Evolutionary conservation across 92 coral and sea anemone genomes (phyloP), one percentile per base, ranked within the genome.

Genomic region (Siderastrea siderea): DNA sequence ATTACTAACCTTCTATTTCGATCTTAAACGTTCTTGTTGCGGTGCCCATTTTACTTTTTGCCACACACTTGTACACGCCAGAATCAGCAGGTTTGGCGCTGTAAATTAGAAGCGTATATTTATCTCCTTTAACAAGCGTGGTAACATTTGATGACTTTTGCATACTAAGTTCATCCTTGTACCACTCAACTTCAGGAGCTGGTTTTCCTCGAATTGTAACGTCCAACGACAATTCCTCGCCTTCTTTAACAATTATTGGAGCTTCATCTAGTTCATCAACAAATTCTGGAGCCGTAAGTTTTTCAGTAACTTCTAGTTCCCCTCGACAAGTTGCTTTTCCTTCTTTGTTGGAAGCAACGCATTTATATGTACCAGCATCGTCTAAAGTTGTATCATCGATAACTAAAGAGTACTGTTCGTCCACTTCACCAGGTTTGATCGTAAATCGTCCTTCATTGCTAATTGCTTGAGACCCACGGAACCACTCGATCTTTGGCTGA

Each of bases 331-430:
- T 93, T 55, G 95, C 90, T 78, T 93, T 92, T 67, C 99, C 99
- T 47, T 93, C 98, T 53, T 91, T 94, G 88, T 94, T 98, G 38
- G 94, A 89, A 46, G 98, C 96, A 68, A 96, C 96, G 61, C 99
- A 98, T 86, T 95, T 95, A 85, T 95, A 98, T 66, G 90, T 94
- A 52, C 98, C 99, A 44, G 83, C 80, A 57, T 98, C 98, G n/a
- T 91, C 98, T 53, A 88, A 77, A 38, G 77, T 77, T 52, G 91
- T 86, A 88, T 89, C 90, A 57, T 86, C 94, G 58, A 98, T 93
- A 63, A 93, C 82, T 48, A 98, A 90, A 65, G 94, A 89, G 62
- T 80, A 93, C 17, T 68, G 88, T 55, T 79, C 91, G 43, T 81
- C 96, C 43, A 75, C 94, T 44, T 92, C 75, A 60, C 85, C 95